Evolutionary conservation across 2,888 invertebrate genomes (phyloP).

Genomic region (Rhogogaster chlorosoma): DNA sequence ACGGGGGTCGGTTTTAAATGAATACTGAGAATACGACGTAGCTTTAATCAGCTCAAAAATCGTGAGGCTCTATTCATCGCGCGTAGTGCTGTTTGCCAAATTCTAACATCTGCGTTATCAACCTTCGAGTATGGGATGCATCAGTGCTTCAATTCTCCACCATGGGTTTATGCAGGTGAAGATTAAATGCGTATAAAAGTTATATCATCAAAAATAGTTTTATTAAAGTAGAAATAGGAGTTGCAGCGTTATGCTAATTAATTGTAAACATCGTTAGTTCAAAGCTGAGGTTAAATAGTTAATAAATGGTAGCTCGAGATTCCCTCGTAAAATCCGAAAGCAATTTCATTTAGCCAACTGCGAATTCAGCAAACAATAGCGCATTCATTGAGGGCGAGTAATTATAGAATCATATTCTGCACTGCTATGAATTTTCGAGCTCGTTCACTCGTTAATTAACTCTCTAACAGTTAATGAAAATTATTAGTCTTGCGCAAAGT

Average conservation of each 20-base stretch:
- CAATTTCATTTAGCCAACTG: neutral
- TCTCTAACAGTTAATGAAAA: neutral
- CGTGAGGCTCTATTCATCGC: neutral
- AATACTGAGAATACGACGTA: neutral
- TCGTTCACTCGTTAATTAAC: conserved; percentile 25
- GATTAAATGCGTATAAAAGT: neutral
- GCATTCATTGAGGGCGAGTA: conserved; percentile 11
- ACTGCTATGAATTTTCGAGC: conserved; percentile 13
- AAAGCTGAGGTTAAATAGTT: neutral
- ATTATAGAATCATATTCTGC: conserved; percentile 29
- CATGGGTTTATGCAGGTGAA: neutral
- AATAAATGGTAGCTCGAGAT: neutral
- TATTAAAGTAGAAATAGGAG: neutral
- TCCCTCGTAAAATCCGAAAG: neutral
- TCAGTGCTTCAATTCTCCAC: neutral
- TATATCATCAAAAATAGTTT: no score
- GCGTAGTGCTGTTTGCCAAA: neutral
- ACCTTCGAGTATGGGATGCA: neutral
- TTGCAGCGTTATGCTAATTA: neutral
- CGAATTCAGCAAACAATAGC: conserved; percentile 3
- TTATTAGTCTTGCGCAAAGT: neutral
- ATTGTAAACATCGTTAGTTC: neutral
- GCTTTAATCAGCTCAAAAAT: neutral
- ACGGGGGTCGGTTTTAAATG: neutral
- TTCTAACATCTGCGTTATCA: neutral